A percentile compares a stretch with the other conserved stretches of the same genome.
Evolutionary conservation across 1,140 invertebrate species (phyloP).

Genomic region (Metaphire vulgaris): DNA sequence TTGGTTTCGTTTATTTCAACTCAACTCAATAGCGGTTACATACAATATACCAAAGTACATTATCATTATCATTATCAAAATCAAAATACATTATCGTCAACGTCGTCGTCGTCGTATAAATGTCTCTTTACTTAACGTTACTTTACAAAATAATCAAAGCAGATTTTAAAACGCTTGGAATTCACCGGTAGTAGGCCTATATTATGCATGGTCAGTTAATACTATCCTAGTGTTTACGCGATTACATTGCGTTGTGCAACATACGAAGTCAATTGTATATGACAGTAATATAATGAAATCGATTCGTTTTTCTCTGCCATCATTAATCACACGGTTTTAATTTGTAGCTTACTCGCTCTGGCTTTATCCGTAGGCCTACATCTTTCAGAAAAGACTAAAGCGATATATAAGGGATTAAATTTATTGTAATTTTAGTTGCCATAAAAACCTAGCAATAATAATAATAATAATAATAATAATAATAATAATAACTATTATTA

Average conservation of each 20-base stretch:
- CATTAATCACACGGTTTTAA: background rate
- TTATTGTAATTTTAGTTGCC: background rate
- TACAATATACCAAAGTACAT: too few relatives aligned
- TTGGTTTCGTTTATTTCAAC: too few relatives aligned
- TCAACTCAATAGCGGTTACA: too few relatives aligned
- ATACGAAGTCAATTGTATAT: background rate
- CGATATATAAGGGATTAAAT: background rate
- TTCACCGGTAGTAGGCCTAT: too few relatives aligned
- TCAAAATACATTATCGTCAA: background rate
- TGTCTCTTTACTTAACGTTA: too few relatives aligned
- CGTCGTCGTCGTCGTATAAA: background rate
- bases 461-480: slow-evolving; percentile 4
- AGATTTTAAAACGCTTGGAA: too few relatives aligned
- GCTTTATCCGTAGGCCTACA: too few relatives aligned
- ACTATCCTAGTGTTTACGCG: too few relatives aligned
- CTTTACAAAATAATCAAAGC: too few relatives aligned
- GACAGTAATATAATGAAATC: background rate
- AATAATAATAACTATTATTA: background rate
- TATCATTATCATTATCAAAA: background rate
- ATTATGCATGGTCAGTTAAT: too few relatives aligned
- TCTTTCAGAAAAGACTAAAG: background rate
- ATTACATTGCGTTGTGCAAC: background rate
- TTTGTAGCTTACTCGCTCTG: too few relatives aligned
- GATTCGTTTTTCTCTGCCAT: background rate
- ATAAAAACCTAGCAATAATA: background rate